Evolutionary conservation across 2,797 vertebrate species (phyloP).

Genomic region (Gallirallus australis): DNA sequence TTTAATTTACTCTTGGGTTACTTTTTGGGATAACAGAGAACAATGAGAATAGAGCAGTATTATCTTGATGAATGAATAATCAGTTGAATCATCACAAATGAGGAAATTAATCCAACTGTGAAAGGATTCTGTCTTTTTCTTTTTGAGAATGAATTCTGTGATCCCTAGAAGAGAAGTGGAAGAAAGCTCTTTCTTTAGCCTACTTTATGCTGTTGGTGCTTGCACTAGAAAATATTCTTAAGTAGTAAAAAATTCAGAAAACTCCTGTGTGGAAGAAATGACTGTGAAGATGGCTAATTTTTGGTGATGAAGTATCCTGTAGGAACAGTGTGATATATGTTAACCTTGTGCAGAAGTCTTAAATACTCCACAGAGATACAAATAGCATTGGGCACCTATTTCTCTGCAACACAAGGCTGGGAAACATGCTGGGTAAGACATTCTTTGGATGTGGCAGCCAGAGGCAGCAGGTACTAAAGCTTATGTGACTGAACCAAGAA

Average conservation of each 20-base stretch:
- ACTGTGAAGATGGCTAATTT: background rate
- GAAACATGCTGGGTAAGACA: background rate
- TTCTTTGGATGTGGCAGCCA: background rate
- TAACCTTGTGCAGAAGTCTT: background rate
- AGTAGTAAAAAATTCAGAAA: background rate
- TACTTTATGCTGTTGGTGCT: background rate
- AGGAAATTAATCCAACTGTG: background rate
- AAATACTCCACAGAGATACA: background rate
- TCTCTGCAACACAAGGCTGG: background rate
- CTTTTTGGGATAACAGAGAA: background rate
- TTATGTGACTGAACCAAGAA: background rate
- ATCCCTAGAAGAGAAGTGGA: background rate
- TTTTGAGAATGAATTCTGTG: background rate
- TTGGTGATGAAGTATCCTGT: background rate
- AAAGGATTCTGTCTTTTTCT: background rate
- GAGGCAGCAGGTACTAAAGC: background rate
- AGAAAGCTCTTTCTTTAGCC: background rate
- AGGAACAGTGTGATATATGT: background rate
- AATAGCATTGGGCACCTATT: background rate
- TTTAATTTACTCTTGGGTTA: background rate
- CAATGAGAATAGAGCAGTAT: background rate
- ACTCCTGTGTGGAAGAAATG: background rate
- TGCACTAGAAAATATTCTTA: background rate
- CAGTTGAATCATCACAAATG: background rate
- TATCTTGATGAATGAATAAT: background rate